These are phyloP conservation scores for Stomatorhinus walkeri DNA, from an alignment of 2,797 vertebrate species.

Conservation along the genomic window DNA sequence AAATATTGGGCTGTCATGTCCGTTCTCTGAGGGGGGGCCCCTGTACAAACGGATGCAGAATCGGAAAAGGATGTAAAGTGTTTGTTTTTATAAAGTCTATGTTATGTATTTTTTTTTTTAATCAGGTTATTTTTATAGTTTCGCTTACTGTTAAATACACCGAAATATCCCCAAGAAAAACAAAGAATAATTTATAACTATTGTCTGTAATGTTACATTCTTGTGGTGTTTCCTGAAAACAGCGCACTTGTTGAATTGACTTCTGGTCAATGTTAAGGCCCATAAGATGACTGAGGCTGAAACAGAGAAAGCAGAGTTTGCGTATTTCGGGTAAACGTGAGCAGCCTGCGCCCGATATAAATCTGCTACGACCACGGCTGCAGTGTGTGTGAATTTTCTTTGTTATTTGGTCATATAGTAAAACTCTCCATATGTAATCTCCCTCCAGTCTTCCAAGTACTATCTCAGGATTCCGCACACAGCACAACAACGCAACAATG, in stretches of 20 bases:
- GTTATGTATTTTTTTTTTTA: background rate
- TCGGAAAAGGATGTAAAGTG: background rate
- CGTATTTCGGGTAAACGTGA: slow-evolving; percentile 45
- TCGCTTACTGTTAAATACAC: background rate
- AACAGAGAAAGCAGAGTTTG: slow-evolving; percentile 45
- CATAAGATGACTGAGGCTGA: slow-evolving; percentile 31
- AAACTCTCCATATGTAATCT: background rate
- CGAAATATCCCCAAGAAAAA: background rate
- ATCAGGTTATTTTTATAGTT: background rate
- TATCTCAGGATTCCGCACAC: background rate
- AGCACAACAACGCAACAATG: too few species aligned
- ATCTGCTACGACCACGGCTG: slow-evolving; percentile 24
- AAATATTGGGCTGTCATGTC: background rate
- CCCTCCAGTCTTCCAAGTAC: too few species aligned
- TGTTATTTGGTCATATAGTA: slow-evolving; percentile 40
- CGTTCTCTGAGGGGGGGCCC: background rate
- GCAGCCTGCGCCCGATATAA: background rate
- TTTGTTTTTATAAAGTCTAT: background rate
- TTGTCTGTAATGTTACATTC: background rate
- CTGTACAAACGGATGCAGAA: background rate
- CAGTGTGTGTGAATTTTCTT: slow-evolving; percentile 50
- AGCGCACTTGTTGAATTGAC: background rate
- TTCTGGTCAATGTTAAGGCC: slow-evolving; percentile 11
- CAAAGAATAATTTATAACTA: background rate
- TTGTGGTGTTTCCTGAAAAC: background rate